Percentiles rank a stretch among this genome's conserved stretches.
Evolutionary conservation across 2,797 vertebrate genomes (phyloP).

Genomic region (Pseudocheirus occidentalis): DNA sequence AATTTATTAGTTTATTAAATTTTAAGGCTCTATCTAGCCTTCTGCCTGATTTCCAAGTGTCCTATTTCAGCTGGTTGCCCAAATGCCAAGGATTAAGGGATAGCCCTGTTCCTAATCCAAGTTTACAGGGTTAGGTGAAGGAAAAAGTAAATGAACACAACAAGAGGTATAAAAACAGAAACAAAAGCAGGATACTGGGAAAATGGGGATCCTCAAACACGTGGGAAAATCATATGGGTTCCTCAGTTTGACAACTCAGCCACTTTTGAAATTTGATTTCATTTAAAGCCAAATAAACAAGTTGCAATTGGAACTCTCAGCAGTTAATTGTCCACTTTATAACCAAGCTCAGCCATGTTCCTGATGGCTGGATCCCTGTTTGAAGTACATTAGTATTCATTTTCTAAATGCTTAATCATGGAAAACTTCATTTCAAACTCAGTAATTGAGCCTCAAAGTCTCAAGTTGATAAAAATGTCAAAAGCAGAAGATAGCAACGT

Average conservation of each 20-base stretch:
- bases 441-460: slow-evolving; percentile 75
- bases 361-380: slow-evolving; percentile 55
- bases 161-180: background rate
- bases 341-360: slow-evolving; percentile 58
- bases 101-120: background rate
- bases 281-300: slow-evolving; percentile 65
- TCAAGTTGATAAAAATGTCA: slow-evolving; percentile 83
- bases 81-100: background rate
- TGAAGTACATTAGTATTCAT: slow-evolving; percentile 73
- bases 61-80: background rate
- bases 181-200: background rate
- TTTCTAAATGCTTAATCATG: slow-evolving; percentile 72
- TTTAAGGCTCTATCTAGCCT: background rate
- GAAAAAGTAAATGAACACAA: background rate
- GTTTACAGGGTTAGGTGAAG: background rate
- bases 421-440: slow-evolving; percentile 74
- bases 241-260: slow-evolving; percentile 31
- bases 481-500: slow-evolving; percentile 76
- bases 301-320: slow-evolving; percentile 67
- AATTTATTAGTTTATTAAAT: background rate
- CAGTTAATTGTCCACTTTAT: slow-evolving; percentile 77
- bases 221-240: background rate
- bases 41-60: background rate
- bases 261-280: slow-evolving; percentile 40
- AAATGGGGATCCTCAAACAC: background rate